Conservation (phyloP, 1,140 invertebrate genomes). For the Plectus sambesii region DNA sequence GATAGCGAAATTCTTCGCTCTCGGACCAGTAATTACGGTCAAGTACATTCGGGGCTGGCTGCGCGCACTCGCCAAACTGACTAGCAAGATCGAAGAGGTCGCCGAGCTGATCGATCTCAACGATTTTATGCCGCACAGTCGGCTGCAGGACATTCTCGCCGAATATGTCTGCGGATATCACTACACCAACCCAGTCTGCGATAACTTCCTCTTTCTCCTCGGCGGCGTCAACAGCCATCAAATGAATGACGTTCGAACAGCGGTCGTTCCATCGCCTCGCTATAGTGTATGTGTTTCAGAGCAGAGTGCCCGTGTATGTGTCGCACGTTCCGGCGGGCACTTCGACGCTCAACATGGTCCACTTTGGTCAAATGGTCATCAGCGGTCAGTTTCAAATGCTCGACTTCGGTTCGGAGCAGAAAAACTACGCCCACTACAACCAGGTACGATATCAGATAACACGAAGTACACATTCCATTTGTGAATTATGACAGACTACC, state of each 20-base stretch:
- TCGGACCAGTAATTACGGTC: slow-evolving; percentile 28
- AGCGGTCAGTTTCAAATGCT: slow-evolving; percentile 19
- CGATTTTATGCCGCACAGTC: slow-evolving; percentile 31
- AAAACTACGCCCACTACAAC: too few relatives aligned
- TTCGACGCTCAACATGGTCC: slow-evolving; percentile 63
- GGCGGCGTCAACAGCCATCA: slow-evolving; percentile 31
- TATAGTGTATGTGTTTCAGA: slow-evolving; percentile 47
- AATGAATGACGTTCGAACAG: slow-evolving; percentile 24
- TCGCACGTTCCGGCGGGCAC: slow-evolving; percentile 70
- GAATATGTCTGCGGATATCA: slow-evolving; percentile 28
- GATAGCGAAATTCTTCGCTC: slow-evolving; percentile 28
- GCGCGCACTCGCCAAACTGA: slow-evolving; percentile 25
- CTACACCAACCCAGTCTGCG: slow-evolving; percentile 28
- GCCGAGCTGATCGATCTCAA: slow-evolving; percentile 30
- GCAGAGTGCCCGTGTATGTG: slow-evolving; percentile 61
- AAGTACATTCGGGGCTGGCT: slow-evolving; percentile 28
- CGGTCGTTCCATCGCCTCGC: slow-evolving; percentile 1
- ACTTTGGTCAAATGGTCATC: slow-evolving; percentile 49
- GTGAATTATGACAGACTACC: too few relatives aligned
- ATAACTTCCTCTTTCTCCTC: slow-evolving; percentile 32
- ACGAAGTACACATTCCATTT: too few relatives aligned
- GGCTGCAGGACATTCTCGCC: slow-evolving; percentile 24
- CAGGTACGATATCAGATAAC: too few relatives aligned
- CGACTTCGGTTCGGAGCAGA: slow-evolving; percentile 40
- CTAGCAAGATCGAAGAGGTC: slow-evolving; percentile 27